A percentile compares a stretch with the other conserved stretches of the same genome.
Conservation (phyloP, 2,888 invertebrate species). For the Auanema sp. region DNA sequence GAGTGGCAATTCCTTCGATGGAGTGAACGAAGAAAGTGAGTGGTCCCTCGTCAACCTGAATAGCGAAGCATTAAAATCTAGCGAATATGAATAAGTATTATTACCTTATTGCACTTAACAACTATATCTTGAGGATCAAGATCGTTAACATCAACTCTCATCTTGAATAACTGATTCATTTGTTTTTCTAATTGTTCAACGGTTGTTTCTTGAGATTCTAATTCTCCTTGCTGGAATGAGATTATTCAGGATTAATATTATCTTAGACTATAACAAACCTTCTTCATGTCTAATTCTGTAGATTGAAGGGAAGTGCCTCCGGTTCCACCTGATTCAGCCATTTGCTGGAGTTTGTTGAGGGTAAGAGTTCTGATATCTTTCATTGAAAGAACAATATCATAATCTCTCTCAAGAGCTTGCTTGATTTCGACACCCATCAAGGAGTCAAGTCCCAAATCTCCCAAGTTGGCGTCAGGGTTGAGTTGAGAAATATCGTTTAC, state of each 20-base stretch:
- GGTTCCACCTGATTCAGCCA: constrained; percentile 62
- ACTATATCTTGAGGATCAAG: constrained; percentile 63
- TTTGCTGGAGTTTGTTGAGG: constrained; percentile 75
- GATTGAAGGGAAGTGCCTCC: constrained; percentile 51
- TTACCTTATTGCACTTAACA: constrained; percentile 58
- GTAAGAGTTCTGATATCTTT: constrained; percentile 74
- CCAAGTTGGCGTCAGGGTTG: constrained; percentile 77
- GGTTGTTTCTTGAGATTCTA: constrained; percentile 58
- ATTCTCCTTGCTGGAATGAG: constrained; percentile 48
- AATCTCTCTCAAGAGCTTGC: constrained; percentile 70
- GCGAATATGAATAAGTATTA: background rate
- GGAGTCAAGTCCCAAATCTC: constrained; percentile 96
- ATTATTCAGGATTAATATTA: background rate
- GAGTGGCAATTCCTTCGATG: constrained; percentile 77
- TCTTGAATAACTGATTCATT: constrained; percentile 64
- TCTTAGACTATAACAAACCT: constrained; percentile 26
- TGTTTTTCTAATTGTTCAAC: constrained; percentile 61
- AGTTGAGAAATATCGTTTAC: constrained; percentile 83
- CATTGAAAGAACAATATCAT: constrained; percentile 84
- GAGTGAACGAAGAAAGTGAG: constrained; percentile 75
- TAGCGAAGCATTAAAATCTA: background rate
- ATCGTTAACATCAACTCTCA: constrained; percentile 68
- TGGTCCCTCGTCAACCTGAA: constrained; percentile 52
- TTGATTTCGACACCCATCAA: constrained; percentile 99
- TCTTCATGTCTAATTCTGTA: constrained; percentile 56